Evolutionary conservation across 2,888 invertebrate species (phyloP).

Genomic region (Morpho achilles): DNA sequence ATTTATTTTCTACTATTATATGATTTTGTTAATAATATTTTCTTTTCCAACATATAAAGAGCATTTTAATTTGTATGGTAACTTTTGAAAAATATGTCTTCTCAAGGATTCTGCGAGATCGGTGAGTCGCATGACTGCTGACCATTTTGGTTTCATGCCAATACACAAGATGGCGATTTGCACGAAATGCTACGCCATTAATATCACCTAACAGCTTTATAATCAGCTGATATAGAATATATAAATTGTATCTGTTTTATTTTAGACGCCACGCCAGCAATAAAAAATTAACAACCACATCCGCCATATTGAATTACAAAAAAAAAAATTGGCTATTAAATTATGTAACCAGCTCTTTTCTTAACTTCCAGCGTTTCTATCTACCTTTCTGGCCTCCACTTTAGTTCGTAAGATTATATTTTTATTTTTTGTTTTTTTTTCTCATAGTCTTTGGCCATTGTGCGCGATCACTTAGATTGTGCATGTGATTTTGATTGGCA

Average conservation of each 20-base stretch:
- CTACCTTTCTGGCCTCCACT: conserved; percentile 76
- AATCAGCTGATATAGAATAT: too few relatives aligned
- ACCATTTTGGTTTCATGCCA: conserved; percentile 28
- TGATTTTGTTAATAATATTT: neutral
- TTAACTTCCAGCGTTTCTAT: conserved; percentile 75
- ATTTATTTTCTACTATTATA: conserved; percentile 7
- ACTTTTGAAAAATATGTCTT: conserved; percentile 48
- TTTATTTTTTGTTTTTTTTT: conserved; percentile 41
- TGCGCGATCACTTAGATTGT: conserved; percentile 13
- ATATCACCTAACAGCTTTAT: neutral
- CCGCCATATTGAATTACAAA: neutral
- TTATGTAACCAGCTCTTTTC: conserved; percentile 37
- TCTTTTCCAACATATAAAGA: conserved; percentile 11
- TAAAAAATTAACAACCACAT: too few relatives aligned
- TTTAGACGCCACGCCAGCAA: too few relatives aligned
- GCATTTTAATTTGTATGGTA: conserved; percentile 23
- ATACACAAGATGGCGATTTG: conserved; percentile 24
- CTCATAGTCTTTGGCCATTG: conserved; percentile 37
- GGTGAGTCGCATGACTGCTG: conserved; percentile 51
- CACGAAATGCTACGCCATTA: conserved; percentile 14
- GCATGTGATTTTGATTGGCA: neutral
- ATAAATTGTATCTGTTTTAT: too few relatives aligned
- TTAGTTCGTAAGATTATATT: conserved; percentile 76
- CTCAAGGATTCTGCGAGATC: conserved; percentile 72
- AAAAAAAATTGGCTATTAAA: neutral